Base-by-base conservation (phyloP, 2,113 vertebrate genomes). In the Forbesichthys agassizii region DNA sequence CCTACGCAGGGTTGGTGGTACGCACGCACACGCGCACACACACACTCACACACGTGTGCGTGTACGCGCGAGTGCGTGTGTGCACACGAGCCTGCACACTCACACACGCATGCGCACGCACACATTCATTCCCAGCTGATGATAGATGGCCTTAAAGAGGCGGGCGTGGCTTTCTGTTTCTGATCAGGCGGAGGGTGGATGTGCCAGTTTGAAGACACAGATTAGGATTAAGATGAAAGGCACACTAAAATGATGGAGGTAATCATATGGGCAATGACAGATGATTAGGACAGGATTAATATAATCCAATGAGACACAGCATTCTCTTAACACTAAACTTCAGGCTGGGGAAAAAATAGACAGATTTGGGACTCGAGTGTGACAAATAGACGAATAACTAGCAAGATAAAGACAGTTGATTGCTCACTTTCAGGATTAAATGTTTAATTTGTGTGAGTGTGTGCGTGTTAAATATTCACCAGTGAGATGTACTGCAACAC, bases 201-300 rank as follows among this genome's bases (percentile, higher is more conserved):
- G 79, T 82, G 88, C 73, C 74, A 76, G 69, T 55, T 42, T 49
- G 76, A 75, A 81, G 73, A 75, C 61, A 42, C 77, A 83, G 84
- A 86, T 88, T 80, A 86, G 58, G 46, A 33, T 68, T 46, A 59
- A 51, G 75, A 69, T 62, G 64, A 71, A 58, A 79, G 72, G 76
- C 78, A 78, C 77, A 69, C 80, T 81, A 82, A 84, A 73, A 74
- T 81, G 77, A 85, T 78, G 78, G 78, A 77, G 79, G 73, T 85
- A 90, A 85, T 87, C 84, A 83, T 76, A 83, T 85, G 77, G 66
- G 36, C 78, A 77, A 69, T 48, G 77, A 73, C 79, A 83, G 81
- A 80, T 85, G 84, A 58, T 77, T 64, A 79, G 72, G 81, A 74
- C 70, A 76, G 76, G 85, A 82, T 86, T 88, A 84, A 77, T 84